Evolutionary conservation across 1,140 invertebrate genomes (phyloP).

Genomic region (Sitobion miscanthi): DNA sequence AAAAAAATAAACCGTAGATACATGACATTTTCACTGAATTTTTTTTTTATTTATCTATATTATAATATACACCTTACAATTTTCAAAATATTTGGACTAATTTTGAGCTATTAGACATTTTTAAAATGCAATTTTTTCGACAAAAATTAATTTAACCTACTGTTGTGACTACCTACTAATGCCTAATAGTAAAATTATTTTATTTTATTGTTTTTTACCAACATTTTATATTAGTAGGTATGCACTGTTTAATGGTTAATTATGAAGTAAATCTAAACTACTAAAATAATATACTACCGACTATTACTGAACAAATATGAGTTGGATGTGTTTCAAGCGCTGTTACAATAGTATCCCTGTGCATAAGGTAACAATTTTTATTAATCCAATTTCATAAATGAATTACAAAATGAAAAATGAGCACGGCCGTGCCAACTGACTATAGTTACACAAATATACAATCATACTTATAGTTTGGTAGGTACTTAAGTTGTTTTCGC

Average conservation of each 20-base stretch:
- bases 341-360: neutral
- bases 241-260: neutral
- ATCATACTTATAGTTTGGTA: neutral
- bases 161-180: too few relatives aligned
- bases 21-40: too few relatives aligned
- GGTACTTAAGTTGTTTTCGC: neutral
- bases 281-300: neutral
- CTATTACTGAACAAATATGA: neutral
- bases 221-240: neutral
- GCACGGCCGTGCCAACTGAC: neutral
- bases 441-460: too few relatives aligned
- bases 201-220: neutral
- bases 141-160: too few relatives aligned
- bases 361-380: neutral
- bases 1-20: too few relatives aligned
- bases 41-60: too few relatives aligned
- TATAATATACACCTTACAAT: too few relatives aligned
- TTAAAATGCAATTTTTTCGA: too few relatives aligned
- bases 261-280: neutral
- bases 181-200: too few relatives aligned
- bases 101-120: too few relatives aligned
- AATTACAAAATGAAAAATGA: neutral
- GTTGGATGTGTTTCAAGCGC: neutral
- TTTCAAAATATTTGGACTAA: too few relatives aligned
- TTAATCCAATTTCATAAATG: neutral